A percentile compares a stretch with the other conserved stretches of the same genome.
These are phyloP conservation scores for Antigone vipio DNA, from an alignment of 2,113 vertebrate species.

Conservation along the genomic window DNA sequence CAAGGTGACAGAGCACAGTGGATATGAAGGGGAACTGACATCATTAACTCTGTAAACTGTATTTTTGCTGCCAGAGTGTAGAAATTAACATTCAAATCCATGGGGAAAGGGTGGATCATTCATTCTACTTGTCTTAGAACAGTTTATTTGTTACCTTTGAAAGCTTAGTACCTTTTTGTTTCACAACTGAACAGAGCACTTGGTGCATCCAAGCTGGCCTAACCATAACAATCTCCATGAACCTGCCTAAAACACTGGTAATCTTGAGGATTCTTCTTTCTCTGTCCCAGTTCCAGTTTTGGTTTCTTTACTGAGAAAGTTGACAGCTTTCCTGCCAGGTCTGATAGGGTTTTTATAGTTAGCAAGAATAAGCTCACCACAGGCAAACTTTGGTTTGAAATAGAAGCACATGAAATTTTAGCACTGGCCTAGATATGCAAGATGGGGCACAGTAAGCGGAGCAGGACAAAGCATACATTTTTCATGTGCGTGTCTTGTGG, in stretches of 20 bases:
- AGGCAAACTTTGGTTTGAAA: background rate
- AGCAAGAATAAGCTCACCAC: background rate
- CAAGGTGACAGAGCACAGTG: background rate
- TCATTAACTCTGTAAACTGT: background rate
- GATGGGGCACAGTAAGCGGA: background rate
- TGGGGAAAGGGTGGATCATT: background rate
- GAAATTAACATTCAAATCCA: background rate
- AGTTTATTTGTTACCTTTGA: background rate
- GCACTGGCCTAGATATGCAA: background rate
- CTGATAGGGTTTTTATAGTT: background rate
- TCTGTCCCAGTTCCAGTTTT: background rate
- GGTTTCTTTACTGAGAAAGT: background rate
- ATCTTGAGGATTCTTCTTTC: background rate
- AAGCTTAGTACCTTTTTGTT: background rate
- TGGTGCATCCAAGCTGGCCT: too few relatives aligned
- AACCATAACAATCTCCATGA: background rate
- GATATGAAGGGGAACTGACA: background rate
- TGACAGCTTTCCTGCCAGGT: background rate
- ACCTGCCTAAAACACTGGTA: background rate
- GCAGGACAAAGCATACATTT: background rate
- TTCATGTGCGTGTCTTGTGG: background rate
- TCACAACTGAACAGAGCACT: background rate
- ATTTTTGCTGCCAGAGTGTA: background rate
- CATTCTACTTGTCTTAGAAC: background rate
- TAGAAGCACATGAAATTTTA: background rate